Conservation (phyloP, 2,113 vertebrate species). For the Lamprotornis superbus region DNA sequence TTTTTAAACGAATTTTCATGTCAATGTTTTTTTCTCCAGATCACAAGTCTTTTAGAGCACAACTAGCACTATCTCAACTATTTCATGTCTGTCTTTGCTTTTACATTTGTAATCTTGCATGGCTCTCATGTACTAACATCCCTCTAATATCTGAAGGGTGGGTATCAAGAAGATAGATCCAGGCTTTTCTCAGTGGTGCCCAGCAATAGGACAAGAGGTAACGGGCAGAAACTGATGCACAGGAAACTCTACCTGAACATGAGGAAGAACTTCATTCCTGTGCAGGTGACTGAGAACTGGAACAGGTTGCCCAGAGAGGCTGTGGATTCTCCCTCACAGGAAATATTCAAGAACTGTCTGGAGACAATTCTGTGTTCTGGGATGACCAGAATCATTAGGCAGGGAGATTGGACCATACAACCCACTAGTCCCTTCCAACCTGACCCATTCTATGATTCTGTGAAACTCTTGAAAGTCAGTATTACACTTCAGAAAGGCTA, state of each 20-base stretch:
- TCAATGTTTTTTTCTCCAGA: neutral
- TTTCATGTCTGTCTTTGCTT: neutral
- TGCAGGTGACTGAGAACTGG: neutral
- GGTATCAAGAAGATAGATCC: neutral
- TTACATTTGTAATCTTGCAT: neutral
- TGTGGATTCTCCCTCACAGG: neutral
- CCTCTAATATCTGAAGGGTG: neutral
- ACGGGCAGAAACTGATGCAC: neutral
- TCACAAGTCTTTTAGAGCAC: neutral
- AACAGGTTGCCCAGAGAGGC: neutral
- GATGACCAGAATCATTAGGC: neutral
- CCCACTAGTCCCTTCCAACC: neutral
- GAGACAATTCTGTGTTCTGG: neutral
- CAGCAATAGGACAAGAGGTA: neutral
- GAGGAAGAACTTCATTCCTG: neutral
- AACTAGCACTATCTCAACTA: neutral
- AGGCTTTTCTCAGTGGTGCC: neutral
- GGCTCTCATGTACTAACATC: neutral
- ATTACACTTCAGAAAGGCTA: neutral
- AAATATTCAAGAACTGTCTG: neutral
- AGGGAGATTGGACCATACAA: neutral
- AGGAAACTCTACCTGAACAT: neutral
- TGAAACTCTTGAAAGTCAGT: neutral
- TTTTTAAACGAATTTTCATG: neutral
- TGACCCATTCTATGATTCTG: neutral